Conservation (phyloP, 2,797 vertebrate genomes). For the Mastacembelus armatus region DNA sequence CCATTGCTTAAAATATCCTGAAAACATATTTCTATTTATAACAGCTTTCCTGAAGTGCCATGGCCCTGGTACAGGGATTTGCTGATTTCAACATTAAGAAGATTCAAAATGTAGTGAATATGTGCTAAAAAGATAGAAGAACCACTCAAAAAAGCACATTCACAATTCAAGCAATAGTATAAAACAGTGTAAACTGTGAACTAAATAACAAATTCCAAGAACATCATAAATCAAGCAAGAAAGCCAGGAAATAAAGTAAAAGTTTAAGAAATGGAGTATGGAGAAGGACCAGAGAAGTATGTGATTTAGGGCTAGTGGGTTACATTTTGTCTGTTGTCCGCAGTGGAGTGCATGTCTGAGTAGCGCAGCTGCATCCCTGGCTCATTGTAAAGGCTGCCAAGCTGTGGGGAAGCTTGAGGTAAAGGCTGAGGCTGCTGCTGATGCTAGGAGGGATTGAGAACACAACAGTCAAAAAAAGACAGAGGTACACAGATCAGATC, state of each 20-base stretch:
- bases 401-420: slow-evolving; percentile 86
- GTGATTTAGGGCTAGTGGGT: slow-evolving; percentile 47
- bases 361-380: slow-evolving; percentile 85
- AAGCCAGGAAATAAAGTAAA: slow-evolving; percentile 25
- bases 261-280: slow-evolving; percentile 2
- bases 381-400: slow-evolving; percentile 85
- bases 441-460: slow-evolving; percentile 78
- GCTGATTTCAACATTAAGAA: slow-evolving; percentile 15
- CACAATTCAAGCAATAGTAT: neutral
- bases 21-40: slow-evolving; percentile 5
- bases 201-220: neutral
- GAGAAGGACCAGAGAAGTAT: slow-evolving; percentile 19
- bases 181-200: slow-evolving; percentile 1
- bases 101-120: neutral
- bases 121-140: too few species aligned
- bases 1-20: neutral
- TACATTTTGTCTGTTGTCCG: slow-evolving; percentile 87
- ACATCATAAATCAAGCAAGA: slow-evolving; percentile 18
- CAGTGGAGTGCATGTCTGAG: slow-evolving; percentile 82
- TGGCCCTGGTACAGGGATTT: slow-evolving; percentile 46
- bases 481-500: slow-evolving; percentile 7
- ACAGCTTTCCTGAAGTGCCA: slow-evolving; percentile 21
- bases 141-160: slow-evolving; percentile 12
- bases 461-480: slow-evolving; percentile 59
- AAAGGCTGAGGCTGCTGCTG: slow-evolving; percentile 84